Evolutionary conservation across 2,888 invertebrate species (phyloP), one percentile per base, ranked within the genome.

Genomic region (Aleiodes leptofemur): DNA sequence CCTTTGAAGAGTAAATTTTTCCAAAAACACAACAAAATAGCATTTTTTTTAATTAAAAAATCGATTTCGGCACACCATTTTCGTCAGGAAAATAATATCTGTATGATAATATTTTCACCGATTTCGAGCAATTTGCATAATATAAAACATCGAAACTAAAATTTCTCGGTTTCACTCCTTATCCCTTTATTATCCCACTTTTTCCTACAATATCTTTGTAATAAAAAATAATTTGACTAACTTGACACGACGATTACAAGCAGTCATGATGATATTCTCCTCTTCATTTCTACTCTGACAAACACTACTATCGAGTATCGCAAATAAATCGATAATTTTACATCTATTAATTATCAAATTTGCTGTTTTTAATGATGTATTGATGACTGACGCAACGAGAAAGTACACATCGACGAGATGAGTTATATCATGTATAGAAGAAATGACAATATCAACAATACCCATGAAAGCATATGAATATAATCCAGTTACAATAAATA

Each of bases 341-440:
- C 16, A 43, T 9, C 59, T 66, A 31, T 69, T 73, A 4, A 70
- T 0, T 16, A 79, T 53, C 56, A 73, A 59, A 11, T 72, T 70
- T 0, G 43, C 55, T 2, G 74, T 76, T 53, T 79, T 79, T 29
- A 76, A 77, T 34, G 68, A 76, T 1, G 77, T 51, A 57, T 76
- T 68, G 7, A 23, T 48, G 4, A 23, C 56, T 31, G 73, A 43
- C 43, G 66, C 50, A 23, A 73, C 43, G 23, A 64, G 43, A 13
- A 64, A 64, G 1, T 43, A 64, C 23, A 68, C 31, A 3, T 31
- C 57, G 4, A 59, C 11, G n/a, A 73, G 23, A 3, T 64, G 11
- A 14, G 43, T 51, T 23, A 69, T 43, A 9, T 73, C 29, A 3
- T 73, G 11, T 29, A 56, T 66, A 4, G 48, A 16, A n/a, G 50